Evolutionary conservation across 2,113 vertebrate genomes (phyloP).

Genomic region (Petrocephalus zakoni): DNA sequence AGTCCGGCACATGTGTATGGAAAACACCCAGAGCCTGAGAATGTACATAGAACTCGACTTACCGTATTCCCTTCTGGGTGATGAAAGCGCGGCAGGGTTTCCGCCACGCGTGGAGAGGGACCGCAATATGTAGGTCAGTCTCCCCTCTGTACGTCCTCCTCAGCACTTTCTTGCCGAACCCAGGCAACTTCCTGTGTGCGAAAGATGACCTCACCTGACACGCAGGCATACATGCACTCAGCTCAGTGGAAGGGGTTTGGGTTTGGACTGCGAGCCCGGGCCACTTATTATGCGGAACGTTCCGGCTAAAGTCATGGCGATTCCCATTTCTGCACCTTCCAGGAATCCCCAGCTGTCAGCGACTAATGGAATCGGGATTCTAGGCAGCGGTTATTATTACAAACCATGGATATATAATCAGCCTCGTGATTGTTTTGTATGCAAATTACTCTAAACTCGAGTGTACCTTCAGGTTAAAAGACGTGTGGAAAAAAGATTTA

Average conservation of each 20-base stretch:
- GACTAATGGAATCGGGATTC: not conserved
- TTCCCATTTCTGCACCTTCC: not conserved
- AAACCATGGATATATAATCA: not conserved
- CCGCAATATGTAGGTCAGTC: constrained; percentile 27
- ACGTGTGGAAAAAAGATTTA: not conserved
- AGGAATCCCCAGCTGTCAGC: not conserved
- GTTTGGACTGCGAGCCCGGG: not conserved
- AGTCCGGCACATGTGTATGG: not conserved
- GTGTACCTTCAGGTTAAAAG: not conserved
- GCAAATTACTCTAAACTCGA: not conserved
- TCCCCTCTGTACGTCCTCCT: not conserved
- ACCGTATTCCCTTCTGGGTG: constrained; percentile 31
- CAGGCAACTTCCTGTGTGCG: not conserved
- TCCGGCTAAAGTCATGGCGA: not conserved
- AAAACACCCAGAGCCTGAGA: constrained; percentile 6
- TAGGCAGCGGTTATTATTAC: not conserved
- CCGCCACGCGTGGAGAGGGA: constrained; percentile 31
- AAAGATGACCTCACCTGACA: not conserved
- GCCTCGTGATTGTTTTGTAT: not conserved
- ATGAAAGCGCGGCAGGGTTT: constrained; percentile 34
- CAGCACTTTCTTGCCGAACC: constrained; percentile 3
- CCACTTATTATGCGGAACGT: too few species aligned
- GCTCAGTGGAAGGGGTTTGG: not conserved
- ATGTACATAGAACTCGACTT: constrained; percentile 2
- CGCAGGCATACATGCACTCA: not conserved